Evolutionary conservation across 2,113 vertebrate genomes (phyloP), one percentile per base, ranked within the genome.

Genomic region (Smithornis capensis): DNA sequence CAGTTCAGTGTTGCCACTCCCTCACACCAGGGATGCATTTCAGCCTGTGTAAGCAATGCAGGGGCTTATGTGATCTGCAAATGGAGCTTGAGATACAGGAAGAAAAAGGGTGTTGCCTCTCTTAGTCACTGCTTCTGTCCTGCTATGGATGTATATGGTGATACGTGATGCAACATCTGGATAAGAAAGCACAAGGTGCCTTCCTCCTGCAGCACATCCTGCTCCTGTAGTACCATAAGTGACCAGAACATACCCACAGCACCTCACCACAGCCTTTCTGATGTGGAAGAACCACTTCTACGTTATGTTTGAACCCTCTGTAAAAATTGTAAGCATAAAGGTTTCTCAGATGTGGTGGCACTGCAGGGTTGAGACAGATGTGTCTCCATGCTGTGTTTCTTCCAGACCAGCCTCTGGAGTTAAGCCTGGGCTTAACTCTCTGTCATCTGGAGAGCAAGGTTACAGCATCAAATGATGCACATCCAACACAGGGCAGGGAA

Each of bases 391-490:
- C 7, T 40, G 8, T 31, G 44, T 8, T 5, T 56, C 68, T 67
- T 50, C 74, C 49, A 84, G 45, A 69, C 7, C 33, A 59, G 28
- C 4, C 37, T 23, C 13, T 81, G 35, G 24, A 81, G 19, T 27
- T 53, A 14, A 49, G 16, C 29, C 67, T 55, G 37, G 21, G 14
- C 27, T 87, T 77, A 80, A 53, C 40, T 93, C 50, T 19, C 40
- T 25, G 2, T 42, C 59, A 49, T 21, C 69, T 19, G 13, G 86
- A 90, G 64, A 88, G 65, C 83, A 94, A 95, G 86, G 86, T 96
- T 95, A 93, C 80, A 42, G 73, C 94, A 95, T 96, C 92, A 92
- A 75, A 89, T 4, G 83, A 71, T 5, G 7, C 75, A 19, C 31
- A 49, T 68, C 85, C 63, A 83, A 28, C 8, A 21, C 45, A 37